Percentiles rank a stretch among this genome's conserved stretches.
These are phyloP conservation scores for Ormyrus rosae DNA, from an alignment of 2,888 invertebrate species.

Conservation along the genomic window DNA sequence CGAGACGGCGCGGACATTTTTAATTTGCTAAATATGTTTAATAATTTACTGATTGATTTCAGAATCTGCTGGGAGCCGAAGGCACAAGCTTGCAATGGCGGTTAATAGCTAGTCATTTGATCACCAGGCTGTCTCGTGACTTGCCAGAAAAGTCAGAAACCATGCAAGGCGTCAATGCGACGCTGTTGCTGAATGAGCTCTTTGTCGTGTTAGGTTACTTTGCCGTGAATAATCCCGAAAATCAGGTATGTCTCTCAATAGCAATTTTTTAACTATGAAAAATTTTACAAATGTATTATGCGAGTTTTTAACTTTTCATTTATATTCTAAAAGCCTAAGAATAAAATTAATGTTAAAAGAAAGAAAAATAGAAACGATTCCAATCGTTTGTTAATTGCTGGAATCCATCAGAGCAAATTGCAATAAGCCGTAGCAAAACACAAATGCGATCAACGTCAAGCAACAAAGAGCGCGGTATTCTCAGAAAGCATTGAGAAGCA, in stretches of 20 bases:
- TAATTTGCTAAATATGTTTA: background rate
- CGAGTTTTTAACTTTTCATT: no score
- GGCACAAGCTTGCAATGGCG: slow-evolving; percentile 91
- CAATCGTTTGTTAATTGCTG: background rate
- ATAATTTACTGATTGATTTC: slow-evolving; percentile 58
- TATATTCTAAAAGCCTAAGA: no score
- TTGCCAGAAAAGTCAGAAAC: slow-evolving; percentile 63
- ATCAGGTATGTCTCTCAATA: slow-evolving; percentile 80
- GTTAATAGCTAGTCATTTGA: slow-evolving; percentile 88
- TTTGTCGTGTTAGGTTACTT: slow-evolving; percentile 90
- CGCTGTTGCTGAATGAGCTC: slow-evolving; percentile 86
- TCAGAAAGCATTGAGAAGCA: slow-evolving; percentile 15
- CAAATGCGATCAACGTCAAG: background rate
- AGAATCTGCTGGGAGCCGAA: slow-evolving; percentile 88
- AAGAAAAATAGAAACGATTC: no score
- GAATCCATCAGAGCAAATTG: background rate
- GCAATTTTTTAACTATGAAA: background rate
- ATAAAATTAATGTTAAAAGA: no score
- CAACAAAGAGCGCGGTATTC: slow-evolving; percentile 12
- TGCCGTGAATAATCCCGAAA: slow-evolving; percentile 86
- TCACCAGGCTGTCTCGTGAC: slow-evolving; percentile 82
- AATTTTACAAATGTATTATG: background rate
- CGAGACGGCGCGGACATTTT: background rate
- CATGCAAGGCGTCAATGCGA: slow-evolving; percentile 76
- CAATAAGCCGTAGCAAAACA: background rate